Evolutionary conservation across 2,797 vertebrate genomes (phyloP).

Genomic region (Cyprinodon diabolis): DNA sequence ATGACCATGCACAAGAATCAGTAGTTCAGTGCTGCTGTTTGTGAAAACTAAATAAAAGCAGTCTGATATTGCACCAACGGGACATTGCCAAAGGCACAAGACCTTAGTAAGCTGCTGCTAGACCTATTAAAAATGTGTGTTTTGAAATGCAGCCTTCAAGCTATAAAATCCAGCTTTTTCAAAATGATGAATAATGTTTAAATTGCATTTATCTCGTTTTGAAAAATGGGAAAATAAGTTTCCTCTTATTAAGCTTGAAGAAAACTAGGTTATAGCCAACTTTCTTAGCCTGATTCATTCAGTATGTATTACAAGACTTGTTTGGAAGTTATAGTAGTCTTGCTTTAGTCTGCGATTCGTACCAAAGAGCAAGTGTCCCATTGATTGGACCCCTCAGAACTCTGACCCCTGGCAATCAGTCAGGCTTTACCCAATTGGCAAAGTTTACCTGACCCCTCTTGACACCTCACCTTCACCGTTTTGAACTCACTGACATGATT

Average conservation of each 20-base stretch:
- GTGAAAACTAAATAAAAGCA: not conserved
- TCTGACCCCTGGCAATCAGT: slow-evolving; percentile 42
- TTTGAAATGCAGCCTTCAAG: not conserved
- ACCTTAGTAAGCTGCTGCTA: not conserved
- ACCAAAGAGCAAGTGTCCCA: slow-evolving; percentile 58
- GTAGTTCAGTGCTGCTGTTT: not conserved
- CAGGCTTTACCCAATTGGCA: slow-evolving; percentile 35
- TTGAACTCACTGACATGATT: slow-evolving; percentile 27
- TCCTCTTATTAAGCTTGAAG: not conserved
- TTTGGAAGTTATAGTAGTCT: slow-evolving; percentile 35
- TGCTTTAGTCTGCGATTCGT: slow-evolving; percentile 20
- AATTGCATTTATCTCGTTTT: not conserved
- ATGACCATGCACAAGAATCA: not conserved
- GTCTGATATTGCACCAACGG: not conserved
- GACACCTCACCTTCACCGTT: slow-evolving; percentile 44
- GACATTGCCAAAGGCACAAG: not conserved
- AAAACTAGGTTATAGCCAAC: not conserved
- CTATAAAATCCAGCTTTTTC: not conserved
- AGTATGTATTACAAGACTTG: not conserved
- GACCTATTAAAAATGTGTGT: not conserved
- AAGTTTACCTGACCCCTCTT: slow-evolving; percentile 55
- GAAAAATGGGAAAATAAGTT: not conserved
- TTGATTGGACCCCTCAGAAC: slow-evolving; percentile 46
- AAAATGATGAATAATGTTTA: not conserved
- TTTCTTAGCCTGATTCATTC: not conserved